A percentile compares a stretch with the other conserved stretches of the same genome.
These are phyloP conservation scores for Drosophila paramelanica DNA, from an alignment of 2,888 invertebrate genomes.

Conservation along the genomic window DNA sequence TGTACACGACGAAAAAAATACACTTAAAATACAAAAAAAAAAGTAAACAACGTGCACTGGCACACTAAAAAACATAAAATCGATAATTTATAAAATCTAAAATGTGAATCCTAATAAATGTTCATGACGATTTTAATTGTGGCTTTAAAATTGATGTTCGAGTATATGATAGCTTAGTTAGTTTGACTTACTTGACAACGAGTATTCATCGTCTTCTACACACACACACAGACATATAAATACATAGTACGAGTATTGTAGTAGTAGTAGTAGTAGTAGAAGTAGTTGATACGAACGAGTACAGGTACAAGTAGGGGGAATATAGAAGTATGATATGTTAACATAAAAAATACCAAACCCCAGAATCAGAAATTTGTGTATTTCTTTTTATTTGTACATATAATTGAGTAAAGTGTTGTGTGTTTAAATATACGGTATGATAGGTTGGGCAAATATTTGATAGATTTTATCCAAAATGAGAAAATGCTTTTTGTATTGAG, in stretches of 20 bases:
- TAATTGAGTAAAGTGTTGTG: constrained; percentile 9
- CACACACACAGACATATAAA: constrained; percentile 78
- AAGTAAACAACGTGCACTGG: constrained; percentile 63
- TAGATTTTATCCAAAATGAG: neutral
- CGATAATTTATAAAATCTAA: constrained; percentile 41
- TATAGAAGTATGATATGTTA: constrained; percentile 59
- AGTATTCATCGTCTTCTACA: constrained; percentile 88
- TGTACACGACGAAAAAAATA: constrained; percentile 12
- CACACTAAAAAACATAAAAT: constrained; percentile 50
- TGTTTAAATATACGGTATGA: constrained; percentile 15
- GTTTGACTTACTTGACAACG: constrained; percentile 88
- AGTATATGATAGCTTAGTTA: constrained; percentile 57
- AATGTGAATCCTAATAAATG: constrained; percentile 45
- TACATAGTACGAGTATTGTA: constrained; percentile 70
- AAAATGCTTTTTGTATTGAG: constrained; percentile 2
- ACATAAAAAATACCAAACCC: constrained; percentile 53
- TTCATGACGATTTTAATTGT: constrained; percentile 57
- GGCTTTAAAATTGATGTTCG: constrained; percentile 32
- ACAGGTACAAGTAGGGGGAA: constrained; percentile 49
- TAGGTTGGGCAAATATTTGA: constrained; percentile 1
- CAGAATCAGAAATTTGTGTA: constrained; percentile 39
- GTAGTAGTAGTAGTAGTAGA: constrained; percentile 56
- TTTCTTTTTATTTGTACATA: constrained; percentile 23
- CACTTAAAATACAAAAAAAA: constrained; percentile 21
- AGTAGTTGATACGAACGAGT: constrained; percentile 47